Evolutionary conservation across 2,797 vertebrate genomes (phyloP).

Genomic region (Oreortyx pictus): DNA sequence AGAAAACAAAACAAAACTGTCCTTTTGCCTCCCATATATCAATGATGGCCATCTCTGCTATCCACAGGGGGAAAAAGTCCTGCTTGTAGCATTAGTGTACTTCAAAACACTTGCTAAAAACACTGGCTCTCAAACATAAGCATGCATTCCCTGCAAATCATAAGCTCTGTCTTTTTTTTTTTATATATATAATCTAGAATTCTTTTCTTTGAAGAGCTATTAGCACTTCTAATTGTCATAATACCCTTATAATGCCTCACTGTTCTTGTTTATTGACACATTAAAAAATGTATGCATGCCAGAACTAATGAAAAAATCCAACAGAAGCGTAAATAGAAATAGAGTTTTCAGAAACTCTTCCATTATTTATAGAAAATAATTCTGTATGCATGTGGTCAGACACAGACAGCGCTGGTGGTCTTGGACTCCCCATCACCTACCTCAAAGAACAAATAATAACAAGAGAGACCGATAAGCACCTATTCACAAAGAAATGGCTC

Average conservation of each 20-base stretch:
- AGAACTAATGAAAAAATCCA: slow-evolving; percentile 20
- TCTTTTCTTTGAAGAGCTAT: slow-evolving; percentile 19
- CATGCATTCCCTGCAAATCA: not conserved
- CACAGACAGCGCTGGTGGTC: slow-evolving; percentile 59
- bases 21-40: not conserved
- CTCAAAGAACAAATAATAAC: slow-evolving; percentile 71
- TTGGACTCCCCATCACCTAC: slow-evolving; percentile 40
- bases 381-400: slow-evolving; percentile 62
- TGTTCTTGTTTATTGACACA: not conserved
- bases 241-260: not conserved
- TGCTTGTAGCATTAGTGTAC: not conserved
- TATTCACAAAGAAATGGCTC: slow-evolving; percentile 67
- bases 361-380: slow-evolving; percentile 56
- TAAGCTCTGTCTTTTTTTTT: not conserved
- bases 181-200: not conserved
- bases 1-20: not conserved
- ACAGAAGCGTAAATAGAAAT: not conserved
- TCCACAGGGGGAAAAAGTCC: not conserved
- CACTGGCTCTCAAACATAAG: not conserved
- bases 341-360: slow-evolving; percentile 2
- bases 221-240: not conserved
- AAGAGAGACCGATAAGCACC: slow-evolving; percentile 48
- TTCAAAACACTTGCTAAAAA: slow-evolving; percentile 13
- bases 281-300: slow-evolving; percentile 11
- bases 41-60: not conserved